Conservation (phyloP, 2,888 invertebrate genomes). For the Allygus modestus region DNA sequence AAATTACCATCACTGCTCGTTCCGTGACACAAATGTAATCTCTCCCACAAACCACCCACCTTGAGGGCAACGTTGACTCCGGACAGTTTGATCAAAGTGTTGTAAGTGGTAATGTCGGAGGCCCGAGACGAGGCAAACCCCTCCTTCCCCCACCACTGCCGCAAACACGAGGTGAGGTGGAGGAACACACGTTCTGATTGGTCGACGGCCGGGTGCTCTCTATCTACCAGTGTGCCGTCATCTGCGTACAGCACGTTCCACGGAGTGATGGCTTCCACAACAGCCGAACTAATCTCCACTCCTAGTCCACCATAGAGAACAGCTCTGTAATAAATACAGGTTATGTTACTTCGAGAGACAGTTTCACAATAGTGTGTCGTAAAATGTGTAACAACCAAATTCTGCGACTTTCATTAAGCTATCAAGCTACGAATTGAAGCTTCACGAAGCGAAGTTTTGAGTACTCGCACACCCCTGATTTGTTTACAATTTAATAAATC, state of each 20-base stretch:
- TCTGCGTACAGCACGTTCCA: constrained; percentile 74
- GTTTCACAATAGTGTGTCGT: too few species aligned
- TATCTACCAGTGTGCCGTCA: constrained; percentile 74
- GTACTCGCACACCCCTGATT: too few species aligned
- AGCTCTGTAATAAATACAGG: constrained; percentile 72
- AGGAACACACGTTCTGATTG: constrained; percentile 71
- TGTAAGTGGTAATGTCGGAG: constrained; percentile 72
- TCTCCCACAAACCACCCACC: constrained; percentile 71
- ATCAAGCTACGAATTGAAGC: too few species aligned
- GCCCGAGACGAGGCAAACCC: constrained; percentile 69
- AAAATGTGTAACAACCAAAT: too few species aligned
- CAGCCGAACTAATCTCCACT: constrained; percentile 75
- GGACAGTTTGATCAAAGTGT: constrained; percentile 72
- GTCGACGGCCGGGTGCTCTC: constrained; percentile 73
- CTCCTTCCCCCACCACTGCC: constrained; percentile 69
- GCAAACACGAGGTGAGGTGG: constrained; percentile 70
- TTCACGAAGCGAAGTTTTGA: too few species aligned
- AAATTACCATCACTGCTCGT: too few species aligned
- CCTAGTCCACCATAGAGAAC: constrained; percentile 77
- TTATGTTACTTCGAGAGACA: too few species aligned
- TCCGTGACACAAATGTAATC: too few species aligned
- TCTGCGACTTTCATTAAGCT: too few species aligned
- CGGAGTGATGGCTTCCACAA: constrained; percentile 75
- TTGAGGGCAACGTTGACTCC: constrained; percentile 73
- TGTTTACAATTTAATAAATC: too few species aligned